These are phyloP conservation scores for Melanotaenia duboulayi DNA, from an alignment of 2,113 vertebrate genomes.

Conservation along the genomic window DNA sequence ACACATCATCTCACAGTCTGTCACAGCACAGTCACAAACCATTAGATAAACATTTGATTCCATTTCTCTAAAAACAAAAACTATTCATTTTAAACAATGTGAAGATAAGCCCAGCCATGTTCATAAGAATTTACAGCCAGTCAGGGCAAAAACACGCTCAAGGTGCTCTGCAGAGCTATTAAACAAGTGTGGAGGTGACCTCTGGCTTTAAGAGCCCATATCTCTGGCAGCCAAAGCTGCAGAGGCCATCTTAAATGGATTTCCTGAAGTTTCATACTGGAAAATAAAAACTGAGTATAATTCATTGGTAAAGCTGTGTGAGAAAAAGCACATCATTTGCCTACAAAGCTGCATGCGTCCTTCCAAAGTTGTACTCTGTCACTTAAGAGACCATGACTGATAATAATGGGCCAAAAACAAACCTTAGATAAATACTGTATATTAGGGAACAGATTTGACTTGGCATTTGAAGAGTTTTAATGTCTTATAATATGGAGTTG, in stretches of 20 bases:
- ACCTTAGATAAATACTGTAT: neutral
- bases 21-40: neutral
- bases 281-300: slow-evolving; percentile 64
- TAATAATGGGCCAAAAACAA: slow-evolving; percentile 9
- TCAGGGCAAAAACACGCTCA: slow-evolving; percentile 74
- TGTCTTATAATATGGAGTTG: too few species aligned
- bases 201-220: slow-evolving; percentile 64
- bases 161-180: slow-evolving; percentile 75
- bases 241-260: slow-evolving; percentile 75
- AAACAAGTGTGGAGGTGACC: slow-evolving; percentile 76
- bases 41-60: neutral
- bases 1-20: neutral
- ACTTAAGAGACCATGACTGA: neutral
- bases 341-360: slow-evolving; percentile 18
- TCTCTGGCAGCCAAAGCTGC: slow-evolving; percentile 67
- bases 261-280: slow-evolving; percentile 73
- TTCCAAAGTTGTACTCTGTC: slow-evolving; percentile 21
- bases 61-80: slow-evolving; percentile 25
- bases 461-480: too few species aligned
- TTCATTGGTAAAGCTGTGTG: slow-evolving; percentile 32
- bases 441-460: neutral
- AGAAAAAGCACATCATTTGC: slow-evolving; percentile 33
- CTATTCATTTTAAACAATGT: slow-evolving; percentile 53
- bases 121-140: slow-evolving; percentile 76
- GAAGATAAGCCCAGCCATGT: slow-evolving; percentile 46